Evolutionary conservation across 2,113 vertebrate species (phyloP).

Genomic region (Probosciger aterrimus): DNA sequence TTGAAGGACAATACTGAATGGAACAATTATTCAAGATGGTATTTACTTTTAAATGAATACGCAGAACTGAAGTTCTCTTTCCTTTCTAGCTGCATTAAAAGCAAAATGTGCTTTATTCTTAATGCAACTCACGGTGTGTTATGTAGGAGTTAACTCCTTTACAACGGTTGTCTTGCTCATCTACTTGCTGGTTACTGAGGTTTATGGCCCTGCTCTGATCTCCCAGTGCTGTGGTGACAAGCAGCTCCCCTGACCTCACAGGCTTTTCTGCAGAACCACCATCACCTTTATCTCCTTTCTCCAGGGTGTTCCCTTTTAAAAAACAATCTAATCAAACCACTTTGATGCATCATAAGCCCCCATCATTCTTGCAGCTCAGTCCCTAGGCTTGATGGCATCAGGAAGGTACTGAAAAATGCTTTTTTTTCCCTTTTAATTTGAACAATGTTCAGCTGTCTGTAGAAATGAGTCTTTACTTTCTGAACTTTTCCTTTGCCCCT

Average conservation of each 20-base stretch:
- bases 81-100: not conserved
- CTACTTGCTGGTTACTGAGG: not conserved
- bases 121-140: not conserved
- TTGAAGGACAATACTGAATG: not conserved
- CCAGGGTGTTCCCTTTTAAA: not conserved
- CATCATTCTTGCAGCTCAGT: not conserved
- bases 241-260: not conserved
- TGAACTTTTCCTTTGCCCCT: not conserved
- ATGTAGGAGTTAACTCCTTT: not conserved
- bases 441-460: not conserved
- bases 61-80: not conserved
- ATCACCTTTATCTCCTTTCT: not conserved
- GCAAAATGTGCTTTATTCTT: not conserved
- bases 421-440: not conserved
- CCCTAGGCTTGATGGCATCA: not conserved
- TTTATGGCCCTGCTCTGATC: not conserved
- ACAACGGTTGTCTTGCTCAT: not conserved
- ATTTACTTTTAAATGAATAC: not conserved
- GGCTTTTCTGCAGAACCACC: not conserved
- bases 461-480: not conserved
- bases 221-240: rapidly evolving
- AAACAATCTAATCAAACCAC: not conserved
- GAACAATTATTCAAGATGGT: not conserved
- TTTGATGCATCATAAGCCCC: not conserved
- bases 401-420: not conserved